Evolutionary conservation across 2,888 invertebrate genomes (phyloP).

Genomic region (Allacma fusca): DNA sequence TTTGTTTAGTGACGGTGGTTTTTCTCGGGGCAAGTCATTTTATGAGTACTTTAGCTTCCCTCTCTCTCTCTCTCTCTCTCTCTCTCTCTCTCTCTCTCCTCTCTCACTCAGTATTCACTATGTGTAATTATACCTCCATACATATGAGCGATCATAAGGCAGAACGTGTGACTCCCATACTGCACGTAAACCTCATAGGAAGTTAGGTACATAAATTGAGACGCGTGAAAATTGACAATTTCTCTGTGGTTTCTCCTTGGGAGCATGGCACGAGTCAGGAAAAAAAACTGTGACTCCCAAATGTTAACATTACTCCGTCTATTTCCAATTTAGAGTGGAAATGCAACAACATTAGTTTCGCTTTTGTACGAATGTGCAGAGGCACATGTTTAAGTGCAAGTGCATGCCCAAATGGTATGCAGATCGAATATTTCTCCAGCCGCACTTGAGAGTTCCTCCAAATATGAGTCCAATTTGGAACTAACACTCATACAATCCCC

Average conservation of each 20-base stretch:
- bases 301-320: not conserved
- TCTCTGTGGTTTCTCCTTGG: not conserved
- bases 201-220: not conserved
- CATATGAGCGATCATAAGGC: no score
- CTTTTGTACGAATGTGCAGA: no score
- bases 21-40: not conserved
- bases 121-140: no score
- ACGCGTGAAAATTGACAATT: constrained; percentile 21
- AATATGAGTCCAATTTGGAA: not conserved
- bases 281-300: not conserved
- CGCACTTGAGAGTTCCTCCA: not conserved
- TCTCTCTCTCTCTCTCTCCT: no score
- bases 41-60: not conserved
- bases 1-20: not conserved
- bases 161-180: no score
- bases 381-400: not conserved
- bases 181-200: no score
- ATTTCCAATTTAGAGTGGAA: not conserved
- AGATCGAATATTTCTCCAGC: not conserved
- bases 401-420: not conserved
- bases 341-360: not conserved
- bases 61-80: no score
- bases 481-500: no score
- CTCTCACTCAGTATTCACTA: no score
- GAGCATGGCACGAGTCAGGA: not conserved